These are phyloP conservation scores for Carlito syrichta DNA, from an alignment of 2,113 vertebrate genomes.

Conservation along the genomic window DNA sequence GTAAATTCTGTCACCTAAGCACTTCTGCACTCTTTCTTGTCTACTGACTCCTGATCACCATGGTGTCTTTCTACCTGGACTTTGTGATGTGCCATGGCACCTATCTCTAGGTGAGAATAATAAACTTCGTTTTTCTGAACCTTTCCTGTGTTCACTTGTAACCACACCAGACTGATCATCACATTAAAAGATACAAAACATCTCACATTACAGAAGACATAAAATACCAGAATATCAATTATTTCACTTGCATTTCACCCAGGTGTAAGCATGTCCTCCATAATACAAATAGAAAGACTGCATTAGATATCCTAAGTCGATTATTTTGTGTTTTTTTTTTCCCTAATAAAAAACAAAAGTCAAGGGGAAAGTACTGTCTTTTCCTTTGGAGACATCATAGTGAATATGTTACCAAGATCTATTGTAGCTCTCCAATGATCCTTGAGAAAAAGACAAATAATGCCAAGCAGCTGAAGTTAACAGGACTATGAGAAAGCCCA, in stretches of 20 bases:
- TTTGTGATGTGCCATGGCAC: rapidly evolving
- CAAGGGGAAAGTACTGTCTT: neutral
- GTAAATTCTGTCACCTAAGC: neutral
- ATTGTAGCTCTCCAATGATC: neutral
- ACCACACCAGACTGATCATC: neutral
- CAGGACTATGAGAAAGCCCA: neutral
- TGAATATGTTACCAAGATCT: neutral
- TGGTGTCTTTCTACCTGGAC: neutral
- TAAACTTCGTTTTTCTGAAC: neutral
- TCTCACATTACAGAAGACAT: neutral
- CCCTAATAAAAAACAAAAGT: neutral
- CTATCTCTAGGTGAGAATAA: neutral
- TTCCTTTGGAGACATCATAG: neutral
- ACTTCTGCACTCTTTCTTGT: rapidly evolving
- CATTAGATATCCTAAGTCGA: neutral
- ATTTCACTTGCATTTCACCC: neutral
- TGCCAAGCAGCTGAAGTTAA: neutral
- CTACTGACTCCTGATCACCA: neutral
- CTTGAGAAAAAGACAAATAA: neutral
- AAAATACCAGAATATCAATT: neutral
- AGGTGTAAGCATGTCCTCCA: rapidly evolving
- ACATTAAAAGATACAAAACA: neutral
- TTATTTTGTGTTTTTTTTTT: neutral
- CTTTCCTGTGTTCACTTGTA: neutral
- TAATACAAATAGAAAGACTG: neutral